phyloP scores from a whole-genome alignment of 2,797 vertebrate species.

The Trachurus trachurus region DNA sequence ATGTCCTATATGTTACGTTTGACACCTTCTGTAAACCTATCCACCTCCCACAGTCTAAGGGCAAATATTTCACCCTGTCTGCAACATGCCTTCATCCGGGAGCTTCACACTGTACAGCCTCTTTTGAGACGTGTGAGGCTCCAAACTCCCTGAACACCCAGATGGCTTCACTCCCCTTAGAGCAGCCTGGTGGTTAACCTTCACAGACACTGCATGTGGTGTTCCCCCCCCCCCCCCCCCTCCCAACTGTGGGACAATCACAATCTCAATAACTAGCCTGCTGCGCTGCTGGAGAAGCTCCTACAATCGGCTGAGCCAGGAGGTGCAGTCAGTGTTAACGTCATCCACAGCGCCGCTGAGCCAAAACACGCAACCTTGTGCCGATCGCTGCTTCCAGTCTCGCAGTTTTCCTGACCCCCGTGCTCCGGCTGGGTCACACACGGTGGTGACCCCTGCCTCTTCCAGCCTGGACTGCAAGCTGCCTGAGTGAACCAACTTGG shows the following conservation, averaged over 20 bases:
- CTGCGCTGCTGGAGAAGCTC: constrained; percentile 4
- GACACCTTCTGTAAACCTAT: constrained; percentile 2
- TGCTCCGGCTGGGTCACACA: constrained; percentile 32
- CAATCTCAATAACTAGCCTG: not conserved
- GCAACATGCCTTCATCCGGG: constrained; percentile 27
- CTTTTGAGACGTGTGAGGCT: constrained; percentile 25
- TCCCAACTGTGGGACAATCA: constrained; percentile 30
- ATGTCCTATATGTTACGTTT: not conserved
- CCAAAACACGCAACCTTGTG: constrained; percentile 54
- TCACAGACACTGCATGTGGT: constrained; percentile 24
- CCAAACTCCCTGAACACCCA: constrained; percentile 26
- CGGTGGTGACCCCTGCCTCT: constrained; percentile 23
- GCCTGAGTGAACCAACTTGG: constrained; percentile 36
- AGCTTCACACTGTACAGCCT: constrained; percentile 6
- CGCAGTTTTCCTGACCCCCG: constrained; percentile 24
- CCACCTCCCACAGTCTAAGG: constrained; percentile 17
- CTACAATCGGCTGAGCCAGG: constrained; percentile 12
- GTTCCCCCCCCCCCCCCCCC: constrained; percentile 15
- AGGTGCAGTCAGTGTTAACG: constrained; percentile 9
- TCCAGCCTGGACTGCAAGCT: constrained; percentile 47
- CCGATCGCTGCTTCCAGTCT: constrained; percentile 33
- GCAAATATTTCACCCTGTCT: constrained; percentile 18
- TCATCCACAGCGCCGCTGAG: constrained; percentile 30
- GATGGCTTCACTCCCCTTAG: constrained; percentile 31
- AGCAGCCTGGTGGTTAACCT: constrained; percentile 59